Percentiles rank a stretch among this genome's conserved stretches.
Conservation (phyloP, 2,113 vertebrate genomes). For the Toxostoma redivivum region DNA sequence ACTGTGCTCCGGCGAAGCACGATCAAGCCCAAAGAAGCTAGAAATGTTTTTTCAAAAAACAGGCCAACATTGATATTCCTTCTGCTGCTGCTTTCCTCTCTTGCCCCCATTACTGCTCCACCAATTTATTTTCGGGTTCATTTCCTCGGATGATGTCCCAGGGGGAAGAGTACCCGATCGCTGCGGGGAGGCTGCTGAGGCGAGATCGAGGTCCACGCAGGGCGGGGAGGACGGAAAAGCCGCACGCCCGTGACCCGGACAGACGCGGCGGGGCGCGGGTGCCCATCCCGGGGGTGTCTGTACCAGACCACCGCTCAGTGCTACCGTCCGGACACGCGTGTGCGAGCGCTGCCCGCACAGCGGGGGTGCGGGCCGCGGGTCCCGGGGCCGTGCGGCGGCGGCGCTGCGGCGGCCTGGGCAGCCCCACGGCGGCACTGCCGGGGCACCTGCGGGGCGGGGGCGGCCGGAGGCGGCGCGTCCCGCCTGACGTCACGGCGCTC, state of each 20-base stretch:
- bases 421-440: no score
- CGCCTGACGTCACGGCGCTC: no score
- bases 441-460: neutral
- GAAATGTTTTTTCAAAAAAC: neutral
- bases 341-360: neutral
- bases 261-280: fast-evolving
- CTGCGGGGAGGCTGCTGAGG: neutral
- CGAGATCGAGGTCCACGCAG: neutral
- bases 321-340: no score
- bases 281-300: no score
- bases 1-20: no score
- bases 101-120: fast-evolving
- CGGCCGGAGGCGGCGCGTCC: neutral
- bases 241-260: neutral
- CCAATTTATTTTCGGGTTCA: fast-evolving
- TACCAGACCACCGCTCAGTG: fast-evolving
- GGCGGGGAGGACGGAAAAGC: no score
- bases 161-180: fast-evolving
- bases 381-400: neutral
- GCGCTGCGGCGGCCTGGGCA: no score
- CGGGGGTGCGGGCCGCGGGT: neutral
- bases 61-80: fast-evolving
- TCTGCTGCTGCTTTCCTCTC: no score
- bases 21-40: neutral
- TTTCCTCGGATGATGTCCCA: neutral